Base-by-base conservation (phyloP, 2,113 vertebrate species). In the Mungos mungo region DNA sequence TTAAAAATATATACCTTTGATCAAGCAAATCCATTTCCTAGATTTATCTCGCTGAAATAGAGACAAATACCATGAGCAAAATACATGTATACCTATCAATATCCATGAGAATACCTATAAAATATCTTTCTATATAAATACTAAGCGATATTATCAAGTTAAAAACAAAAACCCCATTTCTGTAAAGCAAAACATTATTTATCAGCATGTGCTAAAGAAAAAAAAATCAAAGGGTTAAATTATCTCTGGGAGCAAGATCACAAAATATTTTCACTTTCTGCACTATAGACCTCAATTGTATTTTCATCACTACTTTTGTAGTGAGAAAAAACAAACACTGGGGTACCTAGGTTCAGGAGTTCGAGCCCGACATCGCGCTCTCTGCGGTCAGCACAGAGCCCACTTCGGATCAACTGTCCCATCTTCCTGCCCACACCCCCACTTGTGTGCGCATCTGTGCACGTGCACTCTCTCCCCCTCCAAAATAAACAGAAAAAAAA, bases 11-110 rank as follows among this genome's bases (percentile, higher is more conserved):
- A 87, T 25, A 57, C 13, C 38, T 14, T 54, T 82, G 66, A 54
- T 71, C 19, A 97, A 87, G 85, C 57, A 95, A 87, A 90, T 71
- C 50, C 14, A 86, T 25, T 35, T 96, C 21, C 72, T 27, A 74
- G 11, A 69, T 86, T 94, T 77, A 88, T 54, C 33, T 95, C 35
- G 50, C 33, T 83, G n/a, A 87, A 92, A 84, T 9, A 92, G 25
- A 57, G 41, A 76, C 41, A 93, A 79, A 93, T 23, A 54, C 63
- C 84, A 57, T 16, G 50, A 25, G 15, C 71, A 60, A 95, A 90
- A 93, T 52, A 50, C 21, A 81, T 12, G 25, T 21, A 29, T 41
- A 77, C 41, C 21, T 47, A 92, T 65, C 50, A 66, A 63, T 63
- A 93, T 47, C 47, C 38, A 23, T 29, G 47, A 93, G 7, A 45